phyloP scores from a whole-genome alignment of 2,113 vertebrate genomes.

The Epinephelus moara region DNA sequence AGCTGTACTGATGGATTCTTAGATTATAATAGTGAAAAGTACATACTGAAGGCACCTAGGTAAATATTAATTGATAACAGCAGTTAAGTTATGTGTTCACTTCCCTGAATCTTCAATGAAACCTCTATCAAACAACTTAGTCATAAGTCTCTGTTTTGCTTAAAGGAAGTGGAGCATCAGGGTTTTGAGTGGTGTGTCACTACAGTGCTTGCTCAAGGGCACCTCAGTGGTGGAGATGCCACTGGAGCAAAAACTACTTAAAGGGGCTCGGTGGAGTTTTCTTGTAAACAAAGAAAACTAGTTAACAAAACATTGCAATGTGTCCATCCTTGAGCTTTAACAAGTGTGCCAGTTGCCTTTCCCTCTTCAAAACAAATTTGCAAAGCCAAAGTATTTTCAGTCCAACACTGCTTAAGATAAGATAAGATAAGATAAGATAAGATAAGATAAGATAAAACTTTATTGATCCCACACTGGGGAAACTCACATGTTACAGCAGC shows the following conservation, averaged over 20 bases:
- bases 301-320: no score
- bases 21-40: background rate
- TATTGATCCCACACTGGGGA: no score
- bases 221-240: background rate
- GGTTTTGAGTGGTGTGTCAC: background rate
- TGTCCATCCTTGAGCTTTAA: background rate
- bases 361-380: background rate
- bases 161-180: background rate
- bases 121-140: no score
- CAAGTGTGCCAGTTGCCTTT: background rate
- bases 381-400: background rate
- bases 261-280: background rate
- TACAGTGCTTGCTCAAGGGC: background rate
- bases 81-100: background rate
- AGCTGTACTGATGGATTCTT: no score
- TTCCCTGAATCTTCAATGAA: background rate
- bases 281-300: background rate
- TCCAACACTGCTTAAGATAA: background rate
- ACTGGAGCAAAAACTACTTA: background rate
- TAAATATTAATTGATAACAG: background rate
- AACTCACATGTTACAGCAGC: no score
- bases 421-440: no score
- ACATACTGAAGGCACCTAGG: background rate
- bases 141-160: background rate
- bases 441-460: no score